phyloP scores from a whole-genome alignment of 2,797 vertebrate species.

The Synanceia verrucosa region DNA sequence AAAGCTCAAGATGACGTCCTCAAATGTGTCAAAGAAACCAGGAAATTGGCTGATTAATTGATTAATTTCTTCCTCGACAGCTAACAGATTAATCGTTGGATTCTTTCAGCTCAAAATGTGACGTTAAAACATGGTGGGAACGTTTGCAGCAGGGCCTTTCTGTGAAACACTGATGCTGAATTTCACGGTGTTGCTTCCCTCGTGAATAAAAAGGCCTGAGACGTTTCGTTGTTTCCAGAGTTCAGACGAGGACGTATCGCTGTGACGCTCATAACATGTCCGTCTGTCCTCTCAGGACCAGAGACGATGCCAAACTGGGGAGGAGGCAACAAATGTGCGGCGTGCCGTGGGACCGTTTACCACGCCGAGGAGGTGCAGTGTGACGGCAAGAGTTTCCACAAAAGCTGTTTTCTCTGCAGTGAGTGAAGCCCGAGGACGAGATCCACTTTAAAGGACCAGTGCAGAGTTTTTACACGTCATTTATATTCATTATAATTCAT shows the following conservation, averaged over 20 bases:
- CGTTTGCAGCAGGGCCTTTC: accelerated
- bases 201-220: background rate
- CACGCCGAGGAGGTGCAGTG: slow-evolving; percentile 96
- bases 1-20: too few species aligned
- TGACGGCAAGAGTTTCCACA: slow-evolving; percentile 93
- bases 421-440: slow-evolving; percentile 70
- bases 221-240: background rate
- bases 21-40: too few species aligned
- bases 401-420: slow-evolving; percentile 96
- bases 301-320: slow-evolving; percentile 94
- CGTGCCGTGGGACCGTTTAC: slow-evolving; percentile 90
- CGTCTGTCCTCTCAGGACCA: background rate
- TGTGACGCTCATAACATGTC: background rate
- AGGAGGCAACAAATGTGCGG: slow-evolving; percentile 91
- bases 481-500: too few species aligned
- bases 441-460: background rate
- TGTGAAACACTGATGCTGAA: background rate
- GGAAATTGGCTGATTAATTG: too few species aligned
- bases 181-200: background rate
- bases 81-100: too few species aligned
- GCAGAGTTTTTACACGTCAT: background rate
- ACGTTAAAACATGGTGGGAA: background rate
- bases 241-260: background rate
- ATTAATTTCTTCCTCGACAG: too few species aligned
- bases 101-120: too few species aligned